These are phyloP conservation scores for Phrynocephalus vlangalii DNA, from an alignment of 2,797 vertebrate species.

Conservation along the genomic window DNA sequence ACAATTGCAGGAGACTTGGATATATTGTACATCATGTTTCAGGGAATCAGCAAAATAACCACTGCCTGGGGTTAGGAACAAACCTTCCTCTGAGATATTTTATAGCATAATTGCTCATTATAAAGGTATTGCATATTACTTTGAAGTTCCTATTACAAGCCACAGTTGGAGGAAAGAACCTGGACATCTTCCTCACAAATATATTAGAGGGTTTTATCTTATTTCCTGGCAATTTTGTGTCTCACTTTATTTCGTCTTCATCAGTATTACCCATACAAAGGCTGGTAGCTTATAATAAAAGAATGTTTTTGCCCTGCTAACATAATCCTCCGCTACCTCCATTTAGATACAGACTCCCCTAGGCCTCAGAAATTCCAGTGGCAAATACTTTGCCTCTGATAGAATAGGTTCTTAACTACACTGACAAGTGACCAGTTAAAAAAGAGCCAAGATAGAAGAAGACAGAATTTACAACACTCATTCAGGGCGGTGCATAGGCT, in stretches of 20 bases:
- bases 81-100: background rate
- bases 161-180: background rate
- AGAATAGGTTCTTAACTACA: background rate
- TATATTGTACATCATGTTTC: background rate
- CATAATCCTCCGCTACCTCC: background rate
- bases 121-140: conserved; percentile 15
- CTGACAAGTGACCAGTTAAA: too few relatives aligned
- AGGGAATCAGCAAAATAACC: background rate
- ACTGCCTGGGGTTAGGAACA: background rate
- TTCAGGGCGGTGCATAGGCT: too few relatives aligned
- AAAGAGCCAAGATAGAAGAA: background rate
- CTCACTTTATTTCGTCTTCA: background rate
- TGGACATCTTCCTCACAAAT: background rate
- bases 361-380: background rate
- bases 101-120: conserved; percentile 30
- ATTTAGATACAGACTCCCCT: background rate
- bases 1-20: background rate
- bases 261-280: background rate
- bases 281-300: too few relatives aligned
- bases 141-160: conserved; percentile 23
- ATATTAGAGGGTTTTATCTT: background rate
- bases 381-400: background rate
- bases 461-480: background rate
- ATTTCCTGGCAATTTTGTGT: background rate
- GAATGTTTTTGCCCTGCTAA: background rate